A percentile compares a stretch with the other conserved stretches of the same genome.
Conservation (phyloP, 2,113 vertebrate genomes). For the Mobula hypostoma region DNA sequence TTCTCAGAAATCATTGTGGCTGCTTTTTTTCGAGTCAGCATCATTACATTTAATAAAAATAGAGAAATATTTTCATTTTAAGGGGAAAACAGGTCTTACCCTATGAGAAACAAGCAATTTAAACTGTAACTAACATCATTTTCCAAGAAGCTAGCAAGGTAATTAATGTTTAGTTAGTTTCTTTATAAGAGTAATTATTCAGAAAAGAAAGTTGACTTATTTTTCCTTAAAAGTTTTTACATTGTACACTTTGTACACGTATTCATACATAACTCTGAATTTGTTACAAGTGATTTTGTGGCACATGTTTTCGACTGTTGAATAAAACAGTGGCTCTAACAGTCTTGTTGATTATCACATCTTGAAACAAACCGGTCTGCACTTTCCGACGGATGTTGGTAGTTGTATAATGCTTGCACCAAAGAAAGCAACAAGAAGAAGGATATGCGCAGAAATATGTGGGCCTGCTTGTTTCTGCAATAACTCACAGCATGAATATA, state of each 20-base stretch:
- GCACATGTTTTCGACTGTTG: conserved; percentile 33
- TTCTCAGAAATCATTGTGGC: conserved; percentile 87
- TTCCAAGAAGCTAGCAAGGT: conserved; percentile 89
- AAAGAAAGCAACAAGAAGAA: not conserved
- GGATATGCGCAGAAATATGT: conserved; percentile 10
- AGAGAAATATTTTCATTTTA: conserved; percentile 98
- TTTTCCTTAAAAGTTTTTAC: not conserved
- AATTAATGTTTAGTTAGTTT: conserved; percentile 86
- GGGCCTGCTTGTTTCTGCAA: conserved; percentile 12
- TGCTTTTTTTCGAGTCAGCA: conserved; percentile 77
- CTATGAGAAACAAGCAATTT: conserved; percentile 99
- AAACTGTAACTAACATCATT: conserved; percentile 96
- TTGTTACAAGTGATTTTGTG: conserved; percentile 32
- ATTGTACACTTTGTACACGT: conserved; percentile 26
- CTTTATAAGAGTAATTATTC: conserved; percentile 46
- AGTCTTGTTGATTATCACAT: conserved; percentile 33
- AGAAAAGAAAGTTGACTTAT: not conserved
- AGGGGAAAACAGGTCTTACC: conserved; percentile 99
- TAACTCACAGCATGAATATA: not conserved
- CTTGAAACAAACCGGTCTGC: conserved; percentile 32
- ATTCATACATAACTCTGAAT: conserved; percentile 35
- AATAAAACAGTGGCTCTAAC: conserved; percentile 36
- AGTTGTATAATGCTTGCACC: conserved; percentile 27
- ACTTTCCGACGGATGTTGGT: conserved; percentile 34
- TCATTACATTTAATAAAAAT: conserved; percentile 97